phyloP scores from a whole-genome alignment of 2,888 invertebrate species.

The Monopis laevigella region DNA sequence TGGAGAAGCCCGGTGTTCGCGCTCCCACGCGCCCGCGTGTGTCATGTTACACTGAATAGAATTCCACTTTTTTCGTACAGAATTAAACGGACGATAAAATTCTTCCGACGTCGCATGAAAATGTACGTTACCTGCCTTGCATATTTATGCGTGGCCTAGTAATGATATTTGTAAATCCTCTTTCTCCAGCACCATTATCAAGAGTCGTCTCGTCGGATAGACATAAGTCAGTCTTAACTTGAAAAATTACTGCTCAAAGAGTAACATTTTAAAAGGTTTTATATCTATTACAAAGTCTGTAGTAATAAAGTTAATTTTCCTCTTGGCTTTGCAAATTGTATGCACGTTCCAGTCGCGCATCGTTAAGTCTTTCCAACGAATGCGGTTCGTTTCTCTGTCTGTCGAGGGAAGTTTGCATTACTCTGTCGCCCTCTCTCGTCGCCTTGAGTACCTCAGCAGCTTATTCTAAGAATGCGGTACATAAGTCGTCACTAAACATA shows the following conservation, averaged over 20 bases:
- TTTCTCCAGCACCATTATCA: constrained; percentile 49
- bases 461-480: constrained; percentile 51
- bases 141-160: constrained; percentile 63
- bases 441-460: constrained; percentile 30
- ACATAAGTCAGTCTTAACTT: background rate
- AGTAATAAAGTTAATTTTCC: background rate
- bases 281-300: background rate
- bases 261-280: background rate
- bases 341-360: constrained; percentile 28
- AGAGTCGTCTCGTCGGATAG: constrained; percentile 15
- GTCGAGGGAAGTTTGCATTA: constrained; percentile 23
- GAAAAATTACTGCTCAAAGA: background rate
- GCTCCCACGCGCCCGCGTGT: constrained; percentile 58
- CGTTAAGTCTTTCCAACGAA: constrained; percentile 30
- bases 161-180: constrained; percentile 61
- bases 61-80: constrained; percentile 59
- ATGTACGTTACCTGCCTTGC: constrained; percentile 67
- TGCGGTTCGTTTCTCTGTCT: constrained; percentile 29
- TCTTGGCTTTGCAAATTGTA: constrained; percentile 27
- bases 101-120: constrained; percentile 67
- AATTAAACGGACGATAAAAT: constrained; percentile 67
- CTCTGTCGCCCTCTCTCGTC: constrained; percentile 23
- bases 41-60: constrained; percentile 55
- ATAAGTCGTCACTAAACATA: constrained; percentile 54
- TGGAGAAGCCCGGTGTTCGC: constrained; percentile 38